phyloP scores from a whole-genome alignment of 2,888 invertebrate genomes.

The Boloria euphrosyne region DNA sequence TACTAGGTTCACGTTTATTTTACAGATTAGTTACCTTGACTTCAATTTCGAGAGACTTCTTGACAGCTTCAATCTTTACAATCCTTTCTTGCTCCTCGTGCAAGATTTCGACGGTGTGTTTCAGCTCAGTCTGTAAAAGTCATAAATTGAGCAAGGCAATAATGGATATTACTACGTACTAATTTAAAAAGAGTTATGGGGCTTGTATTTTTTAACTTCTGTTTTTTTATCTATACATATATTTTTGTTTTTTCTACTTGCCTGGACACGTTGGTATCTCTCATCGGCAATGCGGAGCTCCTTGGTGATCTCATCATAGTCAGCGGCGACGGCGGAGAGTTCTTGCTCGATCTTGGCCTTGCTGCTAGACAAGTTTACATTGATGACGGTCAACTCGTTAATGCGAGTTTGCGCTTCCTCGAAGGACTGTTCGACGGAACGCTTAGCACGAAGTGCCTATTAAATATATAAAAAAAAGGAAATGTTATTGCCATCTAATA shows the following conservation, averaged over 20 bases:
- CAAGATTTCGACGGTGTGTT: constrained; percentile 95
- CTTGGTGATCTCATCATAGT: constrained; percentile 99
- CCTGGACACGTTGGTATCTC: constrained; percentile 95
- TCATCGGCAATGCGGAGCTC: constrained; percentile 96
- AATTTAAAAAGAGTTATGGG: neutral
- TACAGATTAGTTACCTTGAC: constrained; percentile 85
- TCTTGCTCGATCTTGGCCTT: constrained; percentile 98
- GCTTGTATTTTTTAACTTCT: no score
- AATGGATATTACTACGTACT: neutral
- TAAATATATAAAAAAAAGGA: constrained; percentile 36
- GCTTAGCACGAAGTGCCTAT: constrained; percentile 95
- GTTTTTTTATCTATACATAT: neutral
- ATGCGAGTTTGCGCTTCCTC: constrained; percentile 96
- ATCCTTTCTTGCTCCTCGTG: constrained; percentile 98
- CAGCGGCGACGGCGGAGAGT: constrained; percentile 93
- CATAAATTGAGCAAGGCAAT: neutral
- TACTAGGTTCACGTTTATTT: neutral
- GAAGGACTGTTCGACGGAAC: constrained; percentile 92
- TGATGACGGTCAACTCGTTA: constrained; percentile 96
- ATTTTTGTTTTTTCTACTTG: constrained; percentile 46
- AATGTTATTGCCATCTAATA: neutral
- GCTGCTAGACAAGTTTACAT: constrained; percentile 96
- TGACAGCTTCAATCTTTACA: constrained; percentile 98
- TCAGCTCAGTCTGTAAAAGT: constrained; percentile 88
- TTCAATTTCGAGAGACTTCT: constrained; percentile 98